Conservation (phyloP, 30 jellyfish, hydroid and myxozoan species). For the Aurelia aurita complex sp. Pacific region DNA sequence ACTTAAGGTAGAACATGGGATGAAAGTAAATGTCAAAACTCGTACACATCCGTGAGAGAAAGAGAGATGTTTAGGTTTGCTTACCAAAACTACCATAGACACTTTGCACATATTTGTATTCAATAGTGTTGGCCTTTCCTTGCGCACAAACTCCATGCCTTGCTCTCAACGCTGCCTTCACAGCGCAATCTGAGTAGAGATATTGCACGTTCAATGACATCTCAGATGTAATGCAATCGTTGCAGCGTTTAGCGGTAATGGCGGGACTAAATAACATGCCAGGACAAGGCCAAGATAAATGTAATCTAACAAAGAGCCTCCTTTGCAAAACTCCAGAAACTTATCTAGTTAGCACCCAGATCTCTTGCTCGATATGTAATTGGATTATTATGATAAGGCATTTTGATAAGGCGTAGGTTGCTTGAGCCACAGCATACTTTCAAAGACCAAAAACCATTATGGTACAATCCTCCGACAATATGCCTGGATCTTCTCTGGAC, state of each 20-base stretch:
- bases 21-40: too few relatives aligned
- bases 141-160: background rate
- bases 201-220: slow-evolving; percentile 30
- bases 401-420: slow-evolving; percentile 51
- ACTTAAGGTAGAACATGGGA: too few relatives aligned
- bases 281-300: background rate
- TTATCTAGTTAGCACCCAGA: slow-evolving; percentile 3
- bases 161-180: slow-evolving; percentile 22
- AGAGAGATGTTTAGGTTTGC: too few relatives aligned
- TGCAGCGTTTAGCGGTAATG: background rate
- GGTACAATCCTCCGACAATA: slow-evolving; percentile 35
- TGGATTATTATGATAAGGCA: background rate
- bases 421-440: slow-evolving; percentile 33
- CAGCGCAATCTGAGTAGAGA: slow-evolving; percentile 44
- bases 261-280: background rate
- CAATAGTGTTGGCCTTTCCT: slow-evolving; percentile 27
- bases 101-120: slow-evolving; percentile 37
- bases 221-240: background rate
- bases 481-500: slow-evolving; percentile 15
- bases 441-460: slow-evolving; percentile 29
- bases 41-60: too few relatives aligned
- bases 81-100: slow-evolving; percentile 29
- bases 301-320: too few relatives aligned
- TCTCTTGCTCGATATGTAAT: slow-evolving; percentile 24
- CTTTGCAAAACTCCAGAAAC: too few relatives aligned